phyloP scores from a whole-genome alignment of 2,888 invertebrate species.

The Heliconius erato region DNA sequence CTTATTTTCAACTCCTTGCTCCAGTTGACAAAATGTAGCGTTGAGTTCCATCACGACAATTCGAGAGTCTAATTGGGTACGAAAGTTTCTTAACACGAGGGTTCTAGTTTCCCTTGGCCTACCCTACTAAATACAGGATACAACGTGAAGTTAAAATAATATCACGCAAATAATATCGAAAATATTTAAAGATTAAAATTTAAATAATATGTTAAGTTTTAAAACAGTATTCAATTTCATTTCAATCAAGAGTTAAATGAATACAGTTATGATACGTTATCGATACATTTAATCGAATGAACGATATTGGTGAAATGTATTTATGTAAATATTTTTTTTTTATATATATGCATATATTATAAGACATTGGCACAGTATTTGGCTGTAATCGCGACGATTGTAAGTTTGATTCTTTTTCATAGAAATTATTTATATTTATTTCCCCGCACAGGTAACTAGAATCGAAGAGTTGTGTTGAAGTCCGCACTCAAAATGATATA shows the following conservation, averaged over 20 bases:
- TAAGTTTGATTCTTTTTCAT: neutral
- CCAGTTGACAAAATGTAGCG: too few species aligned
- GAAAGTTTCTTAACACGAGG: too few species aligned
- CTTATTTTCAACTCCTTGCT: too few species aligned
- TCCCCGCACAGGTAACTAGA: neutral
- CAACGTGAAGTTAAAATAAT: too few species aligned
- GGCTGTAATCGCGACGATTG: neutral
- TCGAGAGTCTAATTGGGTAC: too few species aligned
- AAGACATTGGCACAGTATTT: neutral
- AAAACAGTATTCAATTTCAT: constrained; percentile 2
- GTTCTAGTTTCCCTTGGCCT: too few species aligned
- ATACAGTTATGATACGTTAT: constrained; percentile 18
- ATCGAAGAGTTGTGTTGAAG: too few species aligned
- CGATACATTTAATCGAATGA: constrained; percentile 13
- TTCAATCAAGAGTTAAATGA: constrained; percentile 5
- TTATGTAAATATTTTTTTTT: neutral
- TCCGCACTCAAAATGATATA: too few species aligned
- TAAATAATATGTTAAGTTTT: neutral
- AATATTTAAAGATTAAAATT: neutral
- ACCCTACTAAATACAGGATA: too few species aligned
- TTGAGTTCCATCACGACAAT: too few species aligned
- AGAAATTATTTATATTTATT: neutral
- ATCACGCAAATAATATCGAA: too few species aligned
- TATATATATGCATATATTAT: too few species aligned
- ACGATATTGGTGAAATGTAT: neutral